A percentile compares a stretch with the other conserved stretches of the same genome.
Conservation (phyloP, 2,888 invertebrate species). For the Ophonus ardosiacus region DNA sequence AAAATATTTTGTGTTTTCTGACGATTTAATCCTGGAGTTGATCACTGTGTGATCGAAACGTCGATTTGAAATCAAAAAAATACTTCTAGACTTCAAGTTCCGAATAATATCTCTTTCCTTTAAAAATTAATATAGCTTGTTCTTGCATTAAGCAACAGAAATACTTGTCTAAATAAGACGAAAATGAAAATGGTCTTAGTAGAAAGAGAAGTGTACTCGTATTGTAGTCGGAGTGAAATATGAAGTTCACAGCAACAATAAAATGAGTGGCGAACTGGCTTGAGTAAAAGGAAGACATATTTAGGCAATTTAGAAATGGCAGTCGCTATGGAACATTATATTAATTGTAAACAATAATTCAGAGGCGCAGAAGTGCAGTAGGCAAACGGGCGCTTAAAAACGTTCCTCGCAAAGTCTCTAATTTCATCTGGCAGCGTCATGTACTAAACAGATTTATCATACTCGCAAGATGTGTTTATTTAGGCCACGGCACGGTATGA, state of each 20-base stretch:
- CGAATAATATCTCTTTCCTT: too few species aligned
- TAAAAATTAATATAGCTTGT: background rate
- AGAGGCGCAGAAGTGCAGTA: constrained; percentile 47
- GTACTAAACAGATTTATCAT: constrained; percentile 63
- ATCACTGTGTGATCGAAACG: too few species aligned
- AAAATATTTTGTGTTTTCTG: too few species aligned
- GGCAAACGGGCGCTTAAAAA: constrained; percentile 50
- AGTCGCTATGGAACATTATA: constrained; percentile 59
- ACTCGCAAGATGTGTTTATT: constrained; percentile 62
- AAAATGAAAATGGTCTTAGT: background rate
- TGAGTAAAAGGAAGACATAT: constrained; percentile 62
- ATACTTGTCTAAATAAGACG: background rate
- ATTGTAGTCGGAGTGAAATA: constrained; percentile 43
- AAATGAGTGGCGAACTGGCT: constrained; percentile 51
- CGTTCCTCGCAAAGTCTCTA: constrained; percentile 34
- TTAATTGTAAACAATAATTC: constrained; percentile 63
- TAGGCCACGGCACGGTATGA: constrained; percentile 20
- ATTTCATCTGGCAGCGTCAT: constrained; percentile 63
- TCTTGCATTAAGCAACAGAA: background rate
- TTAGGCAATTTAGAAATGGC: constrained; percentile 63
- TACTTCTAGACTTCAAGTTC: too few species aligned
- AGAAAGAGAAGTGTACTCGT: background rate
- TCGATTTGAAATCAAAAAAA: too few species aligned
- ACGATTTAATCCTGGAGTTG: too few species aligned
- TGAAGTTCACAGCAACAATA: constrained; percentile 55